Percentiles rank a stretch among this genome's conserved stretches.
Conservation (phyloP, 2,113 vertebrate species). For the Climacteris rufus region DNA sequence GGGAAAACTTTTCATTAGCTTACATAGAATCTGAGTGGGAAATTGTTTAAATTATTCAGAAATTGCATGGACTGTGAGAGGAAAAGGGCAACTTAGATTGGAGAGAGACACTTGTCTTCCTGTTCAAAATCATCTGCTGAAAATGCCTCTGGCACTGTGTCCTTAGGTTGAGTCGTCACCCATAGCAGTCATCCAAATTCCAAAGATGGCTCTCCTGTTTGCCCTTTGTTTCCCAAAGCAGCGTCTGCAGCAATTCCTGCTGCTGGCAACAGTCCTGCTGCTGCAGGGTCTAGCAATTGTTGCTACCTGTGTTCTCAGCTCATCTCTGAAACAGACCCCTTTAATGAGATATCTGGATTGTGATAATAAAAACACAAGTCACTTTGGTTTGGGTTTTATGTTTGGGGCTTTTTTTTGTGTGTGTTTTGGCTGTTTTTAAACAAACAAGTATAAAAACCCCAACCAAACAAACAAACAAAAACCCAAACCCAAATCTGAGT, state of each 20-base stretch:
- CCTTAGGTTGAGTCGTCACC: neutral
- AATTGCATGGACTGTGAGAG: neutral
- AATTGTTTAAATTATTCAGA: neutral
- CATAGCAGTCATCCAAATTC: neutral
- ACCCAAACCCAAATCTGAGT: rapidly evolving
- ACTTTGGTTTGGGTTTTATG: neutral
- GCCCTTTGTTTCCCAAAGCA: neutral
- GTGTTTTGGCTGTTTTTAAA: neutral
- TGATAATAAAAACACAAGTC: neutral
- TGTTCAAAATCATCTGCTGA: neutral
- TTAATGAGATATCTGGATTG: neutral
- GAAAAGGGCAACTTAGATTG: neutral
- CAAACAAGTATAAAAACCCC: neutral
- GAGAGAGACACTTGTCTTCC: neutral
- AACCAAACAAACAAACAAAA: neutral
- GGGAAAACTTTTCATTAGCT: neutral
- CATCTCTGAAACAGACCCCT: neutral
- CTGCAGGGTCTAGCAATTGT: neutral
- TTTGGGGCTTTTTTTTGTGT: neutral
- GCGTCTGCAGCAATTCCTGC: neutral
- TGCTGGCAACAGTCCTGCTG: neutral
- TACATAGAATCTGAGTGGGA: neutral
- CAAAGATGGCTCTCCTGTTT: neutral
- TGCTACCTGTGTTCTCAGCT: neutral
- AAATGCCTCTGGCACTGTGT: neutral